These are phyloP conservation scores for Isaurus tuberculatus DNA, from an alignment of 92 coral and sea anemone species.

Conservation along the genomic window DNA sequence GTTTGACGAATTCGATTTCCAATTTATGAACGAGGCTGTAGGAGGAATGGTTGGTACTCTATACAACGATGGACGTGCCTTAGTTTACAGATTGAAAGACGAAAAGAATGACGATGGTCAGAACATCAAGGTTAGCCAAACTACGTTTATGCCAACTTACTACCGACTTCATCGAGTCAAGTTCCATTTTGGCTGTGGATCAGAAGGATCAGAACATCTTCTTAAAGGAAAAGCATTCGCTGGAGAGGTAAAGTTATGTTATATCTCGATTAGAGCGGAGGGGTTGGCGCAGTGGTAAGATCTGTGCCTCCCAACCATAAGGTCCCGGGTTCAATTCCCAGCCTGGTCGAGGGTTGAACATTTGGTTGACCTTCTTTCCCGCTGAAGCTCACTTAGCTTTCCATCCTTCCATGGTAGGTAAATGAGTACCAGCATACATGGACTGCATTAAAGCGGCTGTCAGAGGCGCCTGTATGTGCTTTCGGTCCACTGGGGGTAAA, in stretches of 20 bases:
- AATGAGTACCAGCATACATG: no score
- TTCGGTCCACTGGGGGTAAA: no score
- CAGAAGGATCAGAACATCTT: slow-evolving; percentile 31
- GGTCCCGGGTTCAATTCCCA: no score
- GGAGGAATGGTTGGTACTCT: slow-evolving; percentile 29
- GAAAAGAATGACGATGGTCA: slow-evolving; percentile 5
- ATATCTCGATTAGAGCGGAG: no score
- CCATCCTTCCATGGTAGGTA: no score
- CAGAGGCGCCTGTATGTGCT: no score
- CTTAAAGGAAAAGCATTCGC: neutral
- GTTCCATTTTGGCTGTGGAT: slow-evolving; percentile 37
- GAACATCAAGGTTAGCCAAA: slow-evolving; percentile 39
- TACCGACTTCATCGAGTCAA: slow-evolving; percentile 40
- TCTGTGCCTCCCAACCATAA: no score
- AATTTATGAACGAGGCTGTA: slow-evolving; percentile 18
- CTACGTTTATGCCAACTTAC: slow-evolving; percentile 33
- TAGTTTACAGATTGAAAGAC: slow-evolving; percentile 14
- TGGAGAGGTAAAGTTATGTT: slow-evolving; percentile 18
- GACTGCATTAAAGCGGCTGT: no score
- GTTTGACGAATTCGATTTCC: neutral
- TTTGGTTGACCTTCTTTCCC: no score
- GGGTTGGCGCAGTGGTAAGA: no score
- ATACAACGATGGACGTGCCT: slow-evolving; percentile 18
- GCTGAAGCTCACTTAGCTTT: no score
- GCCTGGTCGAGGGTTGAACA: no score